Conservation (phyloP, 2,888 invertebrate genomes). For the Orthosia cruda region DNA sequence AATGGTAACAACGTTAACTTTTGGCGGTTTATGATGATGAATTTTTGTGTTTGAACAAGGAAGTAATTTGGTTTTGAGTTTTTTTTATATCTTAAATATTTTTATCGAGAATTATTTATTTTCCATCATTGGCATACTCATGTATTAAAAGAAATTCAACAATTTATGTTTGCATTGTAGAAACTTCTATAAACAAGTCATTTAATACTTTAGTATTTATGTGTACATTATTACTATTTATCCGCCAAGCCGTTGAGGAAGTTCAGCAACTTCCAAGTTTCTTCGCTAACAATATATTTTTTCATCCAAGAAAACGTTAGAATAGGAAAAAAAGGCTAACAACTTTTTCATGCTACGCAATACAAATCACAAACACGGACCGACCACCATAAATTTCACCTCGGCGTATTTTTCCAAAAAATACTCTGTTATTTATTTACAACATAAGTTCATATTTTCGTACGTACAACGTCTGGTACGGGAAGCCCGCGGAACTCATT, state of each 20-base stretch:
- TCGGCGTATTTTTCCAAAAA: conserved; percentile 56
- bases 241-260: conserved; percentile 17
- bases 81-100: background rate
- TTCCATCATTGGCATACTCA: background rate
- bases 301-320: conserved; percentile 38
- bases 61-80: background rate
- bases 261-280: conserved; percentile 31
- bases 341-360: conserved; percentile 47
- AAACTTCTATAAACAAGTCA: no score
- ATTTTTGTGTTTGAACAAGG: conserved; percentile 12
- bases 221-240: conserved; percentile 14
- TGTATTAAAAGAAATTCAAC: background rate
- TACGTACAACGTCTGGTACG: conserved; percentile 64
- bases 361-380: conserved; percentile 59
- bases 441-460: conserved; percentile 68
- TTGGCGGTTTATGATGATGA: conserved; percentile 17
- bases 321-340: conserved; percentile 37
- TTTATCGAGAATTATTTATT: background rate
- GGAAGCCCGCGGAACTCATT: conserved; percentile 66
- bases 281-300: conserved; percentile 36
- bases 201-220: background rate
- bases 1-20: conserved; percentile 34
- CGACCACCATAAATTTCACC: conserved; percentile 60
- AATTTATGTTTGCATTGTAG: background rate
- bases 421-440: conserved; percentile 65